Conservation (phyloP, 2,888 invertebrate species). For the Rhamphomyia laevipes region DNA sequence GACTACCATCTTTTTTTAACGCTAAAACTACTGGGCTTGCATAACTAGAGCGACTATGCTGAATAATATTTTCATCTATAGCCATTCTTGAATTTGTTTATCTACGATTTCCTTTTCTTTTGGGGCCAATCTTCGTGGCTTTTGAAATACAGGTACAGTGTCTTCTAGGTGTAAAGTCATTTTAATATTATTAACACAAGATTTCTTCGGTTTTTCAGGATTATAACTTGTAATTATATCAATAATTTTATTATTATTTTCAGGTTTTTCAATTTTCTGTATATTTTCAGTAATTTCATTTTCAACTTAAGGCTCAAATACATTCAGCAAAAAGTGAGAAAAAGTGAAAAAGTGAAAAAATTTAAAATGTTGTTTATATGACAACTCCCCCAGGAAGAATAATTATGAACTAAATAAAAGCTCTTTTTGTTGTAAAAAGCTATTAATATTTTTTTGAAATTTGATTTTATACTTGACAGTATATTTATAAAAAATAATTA, state of each 20-base stretch:
- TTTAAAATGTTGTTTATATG: too few species aligned
- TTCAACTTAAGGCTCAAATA: too few species aligned
- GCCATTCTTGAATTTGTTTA: slow-evolving; percentile 15
- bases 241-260: background rate
- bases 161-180: slow-evolving; percentile 22
- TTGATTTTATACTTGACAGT: too few species aligned
- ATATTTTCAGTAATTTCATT: too few species aligned
- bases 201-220: background rate
- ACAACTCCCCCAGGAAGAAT: too few species aligned
- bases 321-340: too few species aligned
- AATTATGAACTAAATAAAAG: too few species aligned
- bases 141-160: slow-evolving; percentile 20
- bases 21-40: slow-evolving; percentile 21
- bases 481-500: too few species aligned
- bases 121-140: slow-evolving; percentile 18
- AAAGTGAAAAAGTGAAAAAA: too few species aligned
- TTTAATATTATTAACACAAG: slow-evolving; percentile 1
- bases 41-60: slow-evolving; percentile 15
- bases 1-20: slow-evolving; percentile 16
- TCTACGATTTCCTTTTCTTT: slow-evolving; percentile 19
- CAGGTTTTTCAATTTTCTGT: background rate
- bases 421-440: too few species aligned
- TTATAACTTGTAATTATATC: background rate
- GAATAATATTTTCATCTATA: slow-evolving; percentile 11
- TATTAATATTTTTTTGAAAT: too few species aligned